Evolutionary conservation across 2,797 vertebrate species (phyloP), one percentile per base, ranked within the genome.

Genomic region (Coendou prehensilis): DNA sequence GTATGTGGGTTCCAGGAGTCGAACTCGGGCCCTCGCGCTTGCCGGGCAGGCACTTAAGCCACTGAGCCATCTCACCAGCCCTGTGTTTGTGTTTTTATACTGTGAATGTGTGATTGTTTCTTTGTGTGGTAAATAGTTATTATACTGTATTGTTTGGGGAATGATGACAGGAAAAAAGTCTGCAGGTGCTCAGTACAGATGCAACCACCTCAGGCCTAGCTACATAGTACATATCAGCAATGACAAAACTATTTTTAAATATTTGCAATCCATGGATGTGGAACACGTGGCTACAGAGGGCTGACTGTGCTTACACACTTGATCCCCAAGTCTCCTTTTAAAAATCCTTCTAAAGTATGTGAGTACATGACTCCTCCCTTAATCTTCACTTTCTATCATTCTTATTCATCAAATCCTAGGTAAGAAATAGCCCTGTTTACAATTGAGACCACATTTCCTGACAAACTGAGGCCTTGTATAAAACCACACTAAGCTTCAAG

Each of bases 391-490:
- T 92, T 52, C 54, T 79, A 63, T 4, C 1, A 69, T 87, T 90
- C 6, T 90, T 94, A 59, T 91, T 76, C 87, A 90, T 64, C 18
- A 88, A 26, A 92, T 80, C 10, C 57, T 37, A 57, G 22, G 37
- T 83, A 33, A 86, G 33, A 93, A 90, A 73, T 56, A 59, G 10
- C 18, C 5, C 33, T 87, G 26, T 85, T 96, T 95, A 93, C 5
- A 85, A 96, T 56, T 63, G 5, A 95, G 94, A 91, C 5, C 9
- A 83, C 30, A 87, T 87, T 94, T 96, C 14, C 30, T 83, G 89
- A 82, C 33, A 82, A 91, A 93, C 82, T 5, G 30, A 90, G 17
- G 5, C 3, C 57, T 91, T 83, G 57, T 57, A 28, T 63, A 63
- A 94, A 90, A 90, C 26, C 28, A 45, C 22, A n/a, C 8, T 4